These are phyloP conservation scores for Glaucidium brasilianum DNA, from an alignment of 2,113 vertebrate genomes.

Conservation along the genomic window DNA sequence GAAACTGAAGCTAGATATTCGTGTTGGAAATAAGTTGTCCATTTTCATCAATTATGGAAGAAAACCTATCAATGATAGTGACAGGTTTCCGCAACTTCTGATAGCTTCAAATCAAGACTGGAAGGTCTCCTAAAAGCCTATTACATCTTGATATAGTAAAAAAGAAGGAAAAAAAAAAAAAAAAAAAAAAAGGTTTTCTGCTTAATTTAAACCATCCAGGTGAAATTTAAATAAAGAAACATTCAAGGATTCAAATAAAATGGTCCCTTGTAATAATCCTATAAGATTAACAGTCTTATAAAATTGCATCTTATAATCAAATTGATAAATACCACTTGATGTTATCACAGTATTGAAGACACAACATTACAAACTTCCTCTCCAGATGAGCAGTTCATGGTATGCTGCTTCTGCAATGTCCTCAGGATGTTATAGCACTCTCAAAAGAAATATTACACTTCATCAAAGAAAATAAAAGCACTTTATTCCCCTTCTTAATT, in stretches of 20 bases:
- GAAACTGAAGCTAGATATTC: neutral
- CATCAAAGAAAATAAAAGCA: neutral
- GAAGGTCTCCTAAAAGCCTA: neutral
- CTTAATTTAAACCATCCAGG: neutral
- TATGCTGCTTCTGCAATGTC: neutral
- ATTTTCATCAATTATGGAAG: conserved; percentile 10
- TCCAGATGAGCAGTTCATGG: neutral
- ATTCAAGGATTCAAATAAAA: neutral
- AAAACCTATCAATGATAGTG: neutral
- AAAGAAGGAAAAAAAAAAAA: neutral
- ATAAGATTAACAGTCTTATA: neutral
- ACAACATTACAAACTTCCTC: neutral
- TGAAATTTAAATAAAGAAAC: neutral
- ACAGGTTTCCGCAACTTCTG: neutral
- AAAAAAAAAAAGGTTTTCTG: neutral
- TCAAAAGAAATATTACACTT: neutral
- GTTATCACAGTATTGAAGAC: neutral
- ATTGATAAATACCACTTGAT: neutral
- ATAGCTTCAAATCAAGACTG: neutral
- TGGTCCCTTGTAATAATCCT: neutral
- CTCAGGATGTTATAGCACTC: neutral
- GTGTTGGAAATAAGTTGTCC: neutral
- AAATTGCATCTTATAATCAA: neutral
- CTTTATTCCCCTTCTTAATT: neutral
- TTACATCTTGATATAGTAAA: neutral